Evolutionary conservation across 35 echinoderm and acorn worm genomes (phyloP).

Genomic region (Nesometra sesokonis): DNA sequence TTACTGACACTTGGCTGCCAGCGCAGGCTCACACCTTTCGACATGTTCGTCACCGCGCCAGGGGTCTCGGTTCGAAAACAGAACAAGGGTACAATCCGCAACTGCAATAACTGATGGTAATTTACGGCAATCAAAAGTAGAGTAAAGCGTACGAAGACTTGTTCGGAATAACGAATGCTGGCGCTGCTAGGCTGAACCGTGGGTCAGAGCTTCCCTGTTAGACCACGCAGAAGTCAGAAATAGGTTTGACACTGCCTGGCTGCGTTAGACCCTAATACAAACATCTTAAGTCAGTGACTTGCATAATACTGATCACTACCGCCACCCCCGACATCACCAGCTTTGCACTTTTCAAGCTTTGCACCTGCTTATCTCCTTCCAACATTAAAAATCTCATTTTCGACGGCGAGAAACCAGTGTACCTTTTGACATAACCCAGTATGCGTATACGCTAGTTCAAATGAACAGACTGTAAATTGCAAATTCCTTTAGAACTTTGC

Average conservation of each 20-base stretch:
- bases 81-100: background rate
- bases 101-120: background rate
- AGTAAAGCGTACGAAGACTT: background rate
- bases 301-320: background rate
- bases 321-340: background rate
- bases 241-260: background rate
- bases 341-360: background rate
- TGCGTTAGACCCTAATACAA: background rate
- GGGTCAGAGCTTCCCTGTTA: background rate
- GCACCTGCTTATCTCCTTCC: background rate
- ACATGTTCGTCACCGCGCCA: background rate
- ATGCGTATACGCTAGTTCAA: background rate
- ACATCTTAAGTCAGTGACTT: background rate
- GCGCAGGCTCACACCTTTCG: background rate
- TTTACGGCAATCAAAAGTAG: background rate
- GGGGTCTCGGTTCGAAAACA: background rate
- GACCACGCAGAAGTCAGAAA: background rate
- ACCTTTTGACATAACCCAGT: background rate
- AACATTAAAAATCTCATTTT: slow-evolving; percentile 1
- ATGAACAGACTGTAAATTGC: background rate
- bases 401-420: background rate
- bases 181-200: background rate
- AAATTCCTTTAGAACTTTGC: background rate
- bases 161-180: background rate
- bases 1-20: background rate